Percentiles rank a stretch among this genome's conserved stretches.
These are phyloP conservation scores for Bilobella aurantiaca DNA, from an alignment of 1,140 invertebrate genomes.

Conservation along the genomic window DNA sequence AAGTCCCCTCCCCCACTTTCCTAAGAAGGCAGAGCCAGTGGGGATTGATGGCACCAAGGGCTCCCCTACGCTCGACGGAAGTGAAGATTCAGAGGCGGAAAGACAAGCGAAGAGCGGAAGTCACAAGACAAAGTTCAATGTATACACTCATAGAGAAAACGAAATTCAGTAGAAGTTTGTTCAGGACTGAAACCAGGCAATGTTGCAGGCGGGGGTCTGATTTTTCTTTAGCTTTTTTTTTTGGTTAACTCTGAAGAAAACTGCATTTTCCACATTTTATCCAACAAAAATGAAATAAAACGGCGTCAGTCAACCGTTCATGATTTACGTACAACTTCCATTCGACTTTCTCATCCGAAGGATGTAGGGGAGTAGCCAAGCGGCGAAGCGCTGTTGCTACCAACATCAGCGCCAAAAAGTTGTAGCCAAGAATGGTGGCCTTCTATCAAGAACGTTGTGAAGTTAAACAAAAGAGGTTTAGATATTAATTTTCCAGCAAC, in stretches of 20 bases:
- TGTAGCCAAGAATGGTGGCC: too few species aligned
- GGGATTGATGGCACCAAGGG: too few species aligned
- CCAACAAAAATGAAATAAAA: neutral
- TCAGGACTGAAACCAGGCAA: neutral
- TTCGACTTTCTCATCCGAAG: too few species aligned
- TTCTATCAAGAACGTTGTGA: too few species aligned
- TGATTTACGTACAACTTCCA: neutral
- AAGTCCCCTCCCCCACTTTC: neutral
- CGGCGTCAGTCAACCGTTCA: neutral
- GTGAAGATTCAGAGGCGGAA: slow-evolving; percentile 2
- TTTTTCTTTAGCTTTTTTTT: too few species aligned
- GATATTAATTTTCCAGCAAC: too few species aligned
- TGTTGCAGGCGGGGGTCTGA: too few species aligned
- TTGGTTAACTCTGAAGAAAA: too few species aligned
- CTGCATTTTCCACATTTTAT: neutral
- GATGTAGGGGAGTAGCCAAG: too few species aligned
- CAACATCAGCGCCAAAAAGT: too few species aligned
- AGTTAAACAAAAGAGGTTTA: too few species aligned
- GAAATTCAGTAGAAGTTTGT: neutral
- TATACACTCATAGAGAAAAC: neutral
- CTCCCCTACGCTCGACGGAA: neutral
- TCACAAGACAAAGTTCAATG: neutral
- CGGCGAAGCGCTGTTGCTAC: too few species aligned
- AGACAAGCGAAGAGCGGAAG: neutral
- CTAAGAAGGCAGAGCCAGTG: neutral